Percentiles rank a stretch among this genome's conserved stretches.
These are phyloP conservation scores for Pluvialis apricaria DNA, from an alignment of 2,113 vertebrate species.

Conservation along the genomic window DNA sequence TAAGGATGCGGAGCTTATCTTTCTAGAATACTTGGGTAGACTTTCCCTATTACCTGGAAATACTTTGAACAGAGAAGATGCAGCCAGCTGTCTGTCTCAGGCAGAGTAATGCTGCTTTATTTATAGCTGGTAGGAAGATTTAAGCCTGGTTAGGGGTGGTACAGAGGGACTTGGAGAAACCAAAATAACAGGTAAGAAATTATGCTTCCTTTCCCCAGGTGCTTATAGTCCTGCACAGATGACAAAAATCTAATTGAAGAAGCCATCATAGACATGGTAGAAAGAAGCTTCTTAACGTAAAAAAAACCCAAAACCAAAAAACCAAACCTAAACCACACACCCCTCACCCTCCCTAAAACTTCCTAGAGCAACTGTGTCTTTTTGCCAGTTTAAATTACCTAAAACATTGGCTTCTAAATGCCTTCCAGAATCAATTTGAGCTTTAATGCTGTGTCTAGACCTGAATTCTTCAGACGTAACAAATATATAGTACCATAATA, in stretches of 20 bases:
- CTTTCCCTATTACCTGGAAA: background rate
- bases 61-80: background rate
- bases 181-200: constrained; percentile 45
- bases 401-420: background rate
- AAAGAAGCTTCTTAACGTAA: background rate
- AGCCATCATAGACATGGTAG: background rate
- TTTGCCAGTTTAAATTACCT: background rate
- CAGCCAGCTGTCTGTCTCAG: background rate
- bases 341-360: background rate
- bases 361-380: background rate
- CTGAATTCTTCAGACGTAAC: background rate
- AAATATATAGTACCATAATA: background rate
- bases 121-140: background rate
- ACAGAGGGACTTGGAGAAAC: constrained; percentile 34
- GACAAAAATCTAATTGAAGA: background rate
- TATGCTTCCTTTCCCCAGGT: background rate
- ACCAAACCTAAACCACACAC: background rate
- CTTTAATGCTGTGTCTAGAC: background rate
- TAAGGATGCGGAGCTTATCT: background rate
- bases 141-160: background rate
- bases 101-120: background rate
- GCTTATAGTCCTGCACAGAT: background rate
- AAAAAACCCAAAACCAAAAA: background rate
- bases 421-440: background rate
- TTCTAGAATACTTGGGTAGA: background rate